Percentiles rank a stretch among this genome's conserved stretches.
phyloP scores from a whole-genome alignment of 2,888 invertebrate genomes.

The Hymenopus coronatus region DNA sequence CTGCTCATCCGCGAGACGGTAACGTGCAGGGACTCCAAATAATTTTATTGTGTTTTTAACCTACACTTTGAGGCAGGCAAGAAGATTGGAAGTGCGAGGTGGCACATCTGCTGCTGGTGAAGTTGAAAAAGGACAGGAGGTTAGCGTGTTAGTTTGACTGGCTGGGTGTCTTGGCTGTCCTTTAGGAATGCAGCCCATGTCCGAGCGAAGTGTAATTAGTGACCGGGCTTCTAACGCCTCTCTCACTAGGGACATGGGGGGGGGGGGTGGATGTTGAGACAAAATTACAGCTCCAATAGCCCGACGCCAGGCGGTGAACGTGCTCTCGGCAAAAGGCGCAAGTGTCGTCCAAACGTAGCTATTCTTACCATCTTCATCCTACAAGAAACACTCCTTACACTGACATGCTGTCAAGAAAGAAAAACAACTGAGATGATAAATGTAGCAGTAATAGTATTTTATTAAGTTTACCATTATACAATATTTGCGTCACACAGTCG shows the following conservation, averaged over 20 bases:
- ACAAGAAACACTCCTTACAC: not conserved
- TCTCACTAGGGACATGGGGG: not conserved
- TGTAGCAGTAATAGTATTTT: too few relatives aligned
- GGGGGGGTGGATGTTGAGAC: not conserved
- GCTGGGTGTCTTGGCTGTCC: not conserved
- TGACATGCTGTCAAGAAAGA: too few relatives aligned
- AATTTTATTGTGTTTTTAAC: not conserved
- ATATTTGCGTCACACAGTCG: too few relatives aligned
- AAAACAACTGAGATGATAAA: too few relatives aligned
- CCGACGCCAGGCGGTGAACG: not conserved
- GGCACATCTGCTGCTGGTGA: not conserved
- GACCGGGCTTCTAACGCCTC: not conserved
- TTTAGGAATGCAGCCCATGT: slow-evolving; percentile 15
- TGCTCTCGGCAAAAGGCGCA: not conserved
- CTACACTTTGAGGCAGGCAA: not conserved
- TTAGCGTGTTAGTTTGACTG: not conserved
- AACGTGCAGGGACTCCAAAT: not conserved
- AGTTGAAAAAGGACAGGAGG: not conserved
- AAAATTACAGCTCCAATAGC: not conserved
- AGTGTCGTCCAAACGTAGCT: not conserved
- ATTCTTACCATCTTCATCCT: not conserved
- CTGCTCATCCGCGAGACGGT: not conserved
- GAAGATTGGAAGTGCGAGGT: not conserved
- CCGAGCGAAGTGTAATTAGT: slow-evolving; percentile 16
- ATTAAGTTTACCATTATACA: too few relatives aligned